Conservation (phyloP, 2,888 invertebrate species). For the Meghimatium bilineatum region DNA sequence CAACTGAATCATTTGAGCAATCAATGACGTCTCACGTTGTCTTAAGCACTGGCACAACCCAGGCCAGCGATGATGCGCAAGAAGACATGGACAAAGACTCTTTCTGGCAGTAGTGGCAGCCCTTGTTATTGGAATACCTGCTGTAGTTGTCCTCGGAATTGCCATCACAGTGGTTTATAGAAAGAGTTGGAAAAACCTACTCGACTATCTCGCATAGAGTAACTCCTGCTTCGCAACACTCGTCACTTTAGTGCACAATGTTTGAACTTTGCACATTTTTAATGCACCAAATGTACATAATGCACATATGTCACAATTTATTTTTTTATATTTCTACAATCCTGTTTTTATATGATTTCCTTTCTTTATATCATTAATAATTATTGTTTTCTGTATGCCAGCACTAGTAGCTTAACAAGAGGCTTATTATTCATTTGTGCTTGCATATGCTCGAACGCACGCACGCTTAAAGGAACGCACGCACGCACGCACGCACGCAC, state of each 20-base stretch:
- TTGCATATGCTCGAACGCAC: too few species aligned
- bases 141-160: constrained; percentile 57
- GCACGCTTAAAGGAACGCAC: too few species aligned
- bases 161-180: constrained; percentile 57
- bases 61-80: not conserved
- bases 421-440: too few species aligned
- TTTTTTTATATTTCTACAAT: too few species aligned
- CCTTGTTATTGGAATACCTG: constrained; percentile 59
- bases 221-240: not conserved
- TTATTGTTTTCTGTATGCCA: too few species aligned
- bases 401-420: too few species aligned
- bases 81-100: constrained; percentile 33
- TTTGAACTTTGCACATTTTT: not conserved
- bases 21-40: not conserved
- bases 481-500: too few species aligned
- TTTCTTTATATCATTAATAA: too few species aligned
- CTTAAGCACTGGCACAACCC: not conserved
- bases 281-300: constrained; percentile 14
- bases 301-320: not conserved
- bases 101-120: constrained; percentile 59
- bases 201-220: not conserved
- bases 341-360: too few species aligned
- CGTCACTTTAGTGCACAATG: not conserved
- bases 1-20: not conserved
- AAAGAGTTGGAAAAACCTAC: constrained; percentile 50